Conservation (phyloP, 2,797 vertebrate genomes). For the Acridotheres tristis region DNA sequence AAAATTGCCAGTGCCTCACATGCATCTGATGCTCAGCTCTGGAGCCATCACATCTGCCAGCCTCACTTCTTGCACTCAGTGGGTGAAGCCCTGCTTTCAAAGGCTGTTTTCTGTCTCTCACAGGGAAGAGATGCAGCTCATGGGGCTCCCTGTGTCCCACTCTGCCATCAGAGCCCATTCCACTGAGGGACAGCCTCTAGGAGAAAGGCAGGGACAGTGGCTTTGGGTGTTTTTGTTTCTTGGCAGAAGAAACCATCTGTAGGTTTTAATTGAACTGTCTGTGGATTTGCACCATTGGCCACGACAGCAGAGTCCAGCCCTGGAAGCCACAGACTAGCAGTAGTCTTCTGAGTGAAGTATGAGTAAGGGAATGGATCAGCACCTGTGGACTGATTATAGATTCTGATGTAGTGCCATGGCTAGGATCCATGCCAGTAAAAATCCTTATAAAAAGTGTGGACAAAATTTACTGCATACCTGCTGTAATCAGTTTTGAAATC, state of each 20-base stretch:
- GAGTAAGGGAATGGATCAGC: neutral
- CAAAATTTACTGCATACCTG: slow-evolving; percentile 40
- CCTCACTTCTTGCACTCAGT: neutral
- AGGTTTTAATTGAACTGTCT: slow-evolving; percentile 5
- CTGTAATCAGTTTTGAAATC: neutral
- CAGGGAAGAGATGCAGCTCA: neutral
- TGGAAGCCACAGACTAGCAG: neutral
- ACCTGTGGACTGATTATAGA: slow-evolving; percentile 5
- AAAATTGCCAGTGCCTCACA: neutral
- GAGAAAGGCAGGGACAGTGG: neutral
- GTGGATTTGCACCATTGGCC: neutral
- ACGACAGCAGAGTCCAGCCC: neutral
- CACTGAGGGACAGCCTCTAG: neutral
- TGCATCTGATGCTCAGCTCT: neutral
- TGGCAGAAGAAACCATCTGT: neutral
- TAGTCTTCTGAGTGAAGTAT: neutral
- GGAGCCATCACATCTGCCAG: neutral
- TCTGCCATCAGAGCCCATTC: neutral
- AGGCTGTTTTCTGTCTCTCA: neutral
- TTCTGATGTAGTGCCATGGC: slow-evolving; percentile 21
- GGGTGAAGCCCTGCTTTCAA: neutral
- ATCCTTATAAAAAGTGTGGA: slow-evolving; percentile 37
- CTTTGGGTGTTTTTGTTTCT: neutral
- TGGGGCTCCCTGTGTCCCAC: neutral
- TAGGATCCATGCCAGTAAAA: slow-evolving; percentile 5